Conservation (phyloP, 2,888 invertebrate genomes). For the Augiades crinisus region DNA sequence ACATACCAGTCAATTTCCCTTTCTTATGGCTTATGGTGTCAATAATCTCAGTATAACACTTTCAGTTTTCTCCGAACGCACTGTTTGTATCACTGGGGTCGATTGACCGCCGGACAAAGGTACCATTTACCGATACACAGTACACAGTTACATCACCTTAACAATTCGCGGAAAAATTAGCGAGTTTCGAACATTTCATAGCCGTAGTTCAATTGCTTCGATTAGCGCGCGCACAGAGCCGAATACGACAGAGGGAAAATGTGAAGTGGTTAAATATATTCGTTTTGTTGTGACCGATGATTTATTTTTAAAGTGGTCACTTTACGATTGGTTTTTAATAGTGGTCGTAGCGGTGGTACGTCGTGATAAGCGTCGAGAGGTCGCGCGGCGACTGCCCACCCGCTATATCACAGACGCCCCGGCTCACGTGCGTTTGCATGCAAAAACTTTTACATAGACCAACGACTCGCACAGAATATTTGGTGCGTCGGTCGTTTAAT, state of each 20-base stretch:
- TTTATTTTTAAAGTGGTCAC: too few species aligned
- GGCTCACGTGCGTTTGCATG: constrained; percentile 71
- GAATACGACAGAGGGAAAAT: too few species aligned
- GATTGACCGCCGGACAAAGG: constrained; percentile 49
- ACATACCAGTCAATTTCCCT: constrained; percentile 45
- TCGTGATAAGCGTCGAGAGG: constrained; percentile 72
- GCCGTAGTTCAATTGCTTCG: constrained; percentile 25
- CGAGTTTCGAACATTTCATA: constrained; percentile 39
- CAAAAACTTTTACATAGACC: constrained; percentile 69
- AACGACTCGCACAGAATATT: constrained; percentile 54
- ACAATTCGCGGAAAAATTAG: constrained; percentile 53
- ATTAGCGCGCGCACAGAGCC: constrained; percentile 9
- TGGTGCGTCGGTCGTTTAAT: neutral
- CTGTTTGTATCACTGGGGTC: constrained; percentile 48
- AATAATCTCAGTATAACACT: constrained; percentile 48
- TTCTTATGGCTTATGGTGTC: constrained; percentile 46
- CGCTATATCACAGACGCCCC: constrained; percentile 65
- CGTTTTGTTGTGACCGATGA: neutral
- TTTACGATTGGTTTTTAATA: constrained; percentile 57
- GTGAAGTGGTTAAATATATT: too few species aligned
- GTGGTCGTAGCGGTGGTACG: constrained; percentile 45
- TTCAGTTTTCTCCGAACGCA: constrained; percentile 54
- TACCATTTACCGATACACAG: constrained; percentile 43
- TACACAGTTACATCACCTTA: constrained; percentile 62
- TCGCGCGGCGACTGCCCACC: constrained; percentile 66